Conservation (phyloP, 2,113 vertebrate genomes). For the Sterna hirundo region DNA sequence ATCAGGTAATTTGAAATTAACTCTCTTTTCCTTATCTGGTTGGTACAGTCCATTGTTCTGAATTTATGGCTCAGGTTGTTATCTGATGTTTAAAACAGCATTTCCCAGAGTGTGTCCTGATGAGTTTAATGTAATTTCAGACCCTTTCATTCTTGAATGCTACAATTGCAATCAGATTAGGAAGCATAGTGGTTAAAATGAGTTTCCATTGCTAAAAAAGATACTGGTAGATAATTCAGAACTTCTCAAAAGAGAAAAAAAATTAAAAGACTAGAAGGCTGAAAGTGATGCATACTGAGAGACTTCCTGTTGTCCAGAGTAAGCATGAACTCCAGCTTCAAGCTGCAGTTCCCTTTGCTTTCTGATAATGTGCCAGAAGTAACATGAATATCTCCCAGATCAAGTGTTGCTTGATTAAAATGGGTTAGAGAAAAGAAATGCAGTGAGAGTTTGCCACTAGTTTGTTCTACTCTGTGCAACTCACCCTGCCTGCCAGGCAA, state of each 20-base stretch:
- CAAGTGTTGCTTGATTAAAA: background rate
- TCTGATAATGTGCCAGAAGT: background rate
- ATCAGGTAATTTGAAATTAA: slow-evolving; percentile 20
- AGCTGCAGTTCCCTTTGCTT: background rate
- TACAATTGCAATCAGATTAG: background rate
- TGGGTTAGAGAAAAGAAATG: background rate
- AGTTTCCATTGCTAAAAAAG: background rate
- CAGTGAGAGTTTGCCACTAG: background rate
- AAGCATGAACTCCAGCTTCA: background rate
- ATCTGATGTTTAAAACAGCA: background rate
- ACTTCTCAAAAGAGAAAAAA: background rate
- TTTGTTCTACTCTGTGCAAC: background rate
- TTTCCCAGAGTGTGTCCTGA: background rate
- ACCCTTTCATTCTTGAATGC: background rate
- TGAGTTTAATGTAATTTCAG: background rate
- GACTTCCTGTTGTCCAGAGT: background rate
- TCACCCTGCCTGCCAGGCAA: background rate
- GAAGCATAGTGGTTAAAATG: background rate
- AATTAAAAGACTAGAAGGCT: background rate
- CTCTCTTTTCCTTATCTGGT: background rate
- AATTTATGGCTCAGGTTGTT: background rate
- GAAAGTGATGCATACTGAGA: background rate
- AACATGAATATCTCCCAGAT: background rate
- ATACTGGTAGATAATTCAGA: background rate
- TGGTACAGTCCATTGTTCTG: background rate